Base-by-base conservation (phyloP, 2,888 invertebrate species). In the Thysanoteuthis rhombus region DNA sequence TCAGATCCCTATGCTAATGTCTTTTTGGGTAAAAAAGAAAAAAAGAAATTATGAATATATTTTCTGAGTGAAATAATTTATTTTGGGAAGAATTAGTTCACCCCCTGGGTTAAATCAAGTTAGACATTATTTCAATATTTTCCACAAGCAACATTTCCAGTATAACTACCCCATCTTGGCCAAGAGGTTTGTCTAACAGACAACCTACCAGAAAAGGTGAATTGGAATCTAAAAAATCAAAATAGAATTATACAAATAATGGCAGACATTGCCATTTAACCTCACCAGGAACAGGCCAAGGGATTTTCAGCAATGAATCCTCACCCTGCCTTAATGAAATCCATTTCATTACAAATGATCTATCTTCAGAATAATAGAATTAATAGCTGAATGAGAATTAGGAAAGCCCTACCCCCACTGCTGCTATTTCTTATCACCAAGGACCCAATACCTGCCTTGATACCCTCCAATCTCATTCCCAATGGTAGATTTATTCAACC, bases 251-350 rank as follows among this genome's bases (percentile, higher is more conserved):
- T 75, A 32, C 75, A 75, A 75, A 75, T 75, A 75, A 75, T 16
- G n/a, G 75, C 75, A 75, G 75, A 75, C 75, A 75, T 75, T 75
- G 75, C n/a, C 75, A 75, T n/a, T 75, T 75, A 75, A 75, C 75
- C 75, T 75, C 16, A 32, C 75, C 75, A 75, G 75, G 16, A 75
- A 75, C 75, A 75, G n/a, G 75, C 75, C 75, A 75, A 32, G 8
- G n/a, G 75, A 75, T 75, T 75, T 75, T 75, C n/a, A 75, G 75
- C 75, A 75, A n/a, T 75, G 75, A 75, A 75, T 75, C 75, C 75
- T 75, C 75, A 75, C 75, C 32, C 75, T n/a, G 75, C n/a, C 75
- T 75, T n/a, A 75, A 75, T 75, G 75, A 75, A 75, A 75, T n/a
- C 75, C n/a, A 75, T 75, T 75, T 75, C 75, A 75, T 75, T 75